Base-by-base conservation (phyloP, 2,113 vertebrate genomes). In the Hypocryptadius cinnamomeus region DNA sequence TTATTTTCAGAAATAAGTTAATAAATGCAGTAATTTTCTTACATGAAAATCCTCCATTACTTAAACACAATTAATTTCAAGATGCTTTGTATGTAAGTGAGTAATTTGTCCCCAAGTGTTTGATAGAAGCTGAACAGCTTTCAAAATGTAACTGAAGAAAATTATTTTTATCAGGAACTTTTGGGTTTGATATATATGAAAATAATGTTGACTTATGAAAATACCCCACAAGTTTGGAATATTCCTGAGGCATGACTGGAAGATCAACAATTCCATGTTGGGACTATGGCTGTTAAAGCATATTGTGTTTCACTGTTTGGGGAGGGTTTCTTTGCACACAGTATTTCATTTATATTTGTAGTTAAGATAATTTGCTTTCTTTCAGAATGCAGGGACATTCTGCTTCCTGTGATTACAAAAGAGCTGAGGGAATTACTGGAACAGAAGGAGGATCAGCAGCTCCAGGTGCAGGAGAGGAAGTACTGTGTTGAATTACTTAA, bases 381-480 rank as follows among this genome's bases (percentile, higher is more conserved):
- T 97, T 28, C 95, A 99, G 99, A 99, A 77, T 99, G 99, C 92
- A 98, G 99, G 70, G 99, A 99, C 90, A 98, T 99, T 81, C 93
- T 99, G 86, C 98, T 99, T 85, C 99, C 99, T 79, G 98, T 99
- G 97, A 99, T 99, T 97, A 98, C 99, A 35, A 98, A 98, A 88
- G 99, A 99, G 90, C 94, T 99, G 94, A 98, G 98, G 60, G 97
- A 96, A 39, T 97, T 98, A 19, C 94, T 99, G 94, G 98, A 99
- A n/a, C 98, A 98, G 60, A 98, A 96, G 82, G 97, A 98, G 12
- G 98, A 98, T 6, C 24, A 84, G 80, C 97, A 96, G 25, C 92
- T 96, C 35, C 97, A 96, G 78, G 51, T 76, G 15, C 96, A 93
- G 45, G 98, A 98, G 94, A 98, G 98, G 96, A 98, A 97, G 66